phyloP scores from a whole-genome alignment of 2,888 invertebrate genomes.

The Schrankia costaestrigalis region DNA sequence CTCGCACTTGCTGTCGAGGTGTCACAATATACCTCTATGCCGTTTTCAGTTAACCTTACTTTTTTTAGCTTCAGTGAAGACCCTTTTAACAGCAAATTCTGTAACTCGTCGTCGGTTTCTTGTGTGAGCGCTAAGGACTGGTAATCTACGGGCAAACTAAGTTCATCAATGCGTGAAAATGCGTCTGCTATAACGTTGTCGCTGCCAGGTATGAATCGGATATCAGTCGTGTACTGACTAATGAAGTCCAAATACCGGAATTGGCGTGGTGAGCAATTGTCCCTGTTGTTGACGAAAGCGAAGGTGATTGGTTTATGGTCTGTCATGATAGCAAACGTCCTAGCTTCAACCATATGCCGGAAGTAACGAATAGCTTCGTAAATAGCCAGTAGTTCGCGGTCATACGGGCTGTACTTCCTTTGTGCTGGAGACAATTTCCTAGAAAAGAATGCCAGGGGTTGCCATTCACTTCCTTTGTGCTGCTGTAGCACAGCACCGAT shows the following conservation, averaged over 20 bases:
- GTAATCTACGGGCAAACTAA: background rate
- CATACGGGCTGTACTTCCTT: constrained; percentile 1
- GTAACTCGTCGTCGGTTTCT: background rate
- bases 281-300: background rate
- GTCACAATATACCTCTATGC: constrained; percentile 1
- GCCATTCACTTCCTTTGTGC: background rate
- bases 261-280: background rate
- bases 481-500: background rate
- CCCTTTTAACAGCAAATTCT: background rate
- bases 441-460: background rate
- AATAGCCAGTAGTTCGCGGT: background rate
- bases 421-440: background rate
- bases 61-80: background rate
- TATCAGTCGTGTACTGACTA: background rate
- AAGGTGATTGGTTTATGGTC: constrained; percentile 1
- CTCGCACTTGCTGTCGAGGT: background rate
- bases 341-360: constrained; percentile 1
- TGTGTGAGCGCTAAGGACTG: background rate
- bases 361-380: background rate
- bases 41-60: background rate
- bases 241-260: constrained; percentile 1
- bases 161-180: background rate
- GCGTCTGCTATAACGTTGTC: background rate
- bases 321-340: background rate
- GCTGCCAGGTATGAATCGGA: background rate